Base-by-base conservation (phyloP, 2,888 invertebrate species). In the Cepaea hortensis region DNA sequence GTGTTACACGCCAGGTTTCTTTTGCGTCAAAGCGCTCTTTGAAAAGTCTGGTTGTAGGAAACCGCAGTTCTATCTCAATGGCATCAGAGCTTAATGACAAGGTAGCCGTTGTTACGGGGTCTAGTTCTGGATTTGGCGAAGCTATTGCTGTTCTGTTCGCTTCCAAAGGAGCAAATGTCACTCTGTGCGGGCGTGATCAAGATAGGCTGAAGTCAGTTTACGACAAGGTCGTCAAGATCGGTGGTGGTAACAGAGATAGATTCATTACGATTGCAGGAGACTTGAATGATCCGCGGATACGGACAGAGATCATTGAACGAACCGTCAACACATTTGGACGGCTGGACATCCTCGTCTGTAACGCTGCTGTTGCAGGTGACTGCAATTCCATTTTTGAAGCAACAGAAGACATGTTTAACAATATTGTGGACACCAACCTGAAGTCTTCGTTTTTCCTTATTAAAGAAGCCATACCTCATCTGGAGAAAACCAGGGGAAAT, bases 141-240 rank as follows among this genome's bases (percentile, higher is more conserved):
- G 79, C 75, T 18, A 76, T 73, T 61, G 79, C 80, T 68, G 82
- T 89, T 88, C 46, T 84, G 86, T 73, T 90, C 84, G 35, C 88
- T 62, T n/a, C 20, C 4, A 46, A 61, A 6, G 81, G 85, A 18
- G 85, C 85, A 1, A 72, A 73, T 3, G 85, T 85, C 0, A 85
- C 80, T 7, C 18, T 85, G 61, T 85, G 80, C 61, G 85, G 81
- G 0, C 85, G 85, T 50, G 80, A 85, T 48, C 68, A 35, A 4
- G 46, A 65, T 0, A 68, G 72, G 7, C 81, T 85, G 35, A 55
- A 73, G n/a, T n/a, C 20, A 18, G 81, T 73, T 6, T 18, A 73
- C n/a, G 73, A 85, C 23, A 13, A 23, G 20, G 46, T 48, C 18
- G 46, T 81, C 0, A 13, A 73, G 35, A 73, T 35, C 61, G 72